A percentile compares a stretch with the other conserved stretches of the same genome.
Evolutionary conservation across 2,888 invertebrate species (phyloP).

Genomic region (Dolichomitus sp.): DNA sequence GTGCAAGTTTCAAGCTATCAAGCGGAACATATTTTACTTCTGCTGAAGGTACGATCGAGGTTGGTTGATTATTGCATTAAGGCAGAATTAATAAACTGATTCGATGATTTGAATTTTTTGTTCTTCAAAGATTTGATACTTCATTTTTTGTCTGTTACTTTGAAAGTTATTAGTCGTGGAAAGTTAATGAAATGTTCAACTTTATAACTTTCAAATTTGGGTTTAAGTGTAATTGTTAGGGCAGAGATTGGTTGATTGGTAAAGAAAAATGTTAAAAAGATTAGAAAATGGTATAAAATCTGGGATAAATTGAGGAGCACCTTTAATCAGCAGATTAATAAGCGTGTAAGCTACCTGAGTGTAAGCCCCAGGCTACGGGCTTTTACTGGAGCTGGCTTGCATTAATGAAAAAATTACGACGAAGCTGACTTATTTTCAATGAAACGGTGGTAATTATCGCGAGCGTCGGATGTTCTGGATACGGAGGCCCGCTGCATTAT

Average conservation of each 20-base stretch:
- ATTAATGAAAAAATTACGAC: conserved; percentile 78
- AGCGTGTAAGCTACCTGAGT: not conserved
- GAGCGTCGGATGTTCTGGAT: conserved; percentile 20
- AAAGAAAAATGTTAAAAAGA: not conserved
- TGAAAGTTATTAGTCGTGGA: not conserved
- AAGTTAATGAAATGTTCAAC: not conserved
- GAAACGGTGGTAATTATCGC: conserved; percentile 77
- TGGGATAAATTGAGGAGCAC: not conserved
- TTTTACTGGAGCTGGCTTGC: not conserved
- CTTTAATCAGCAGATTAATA: conserved; percentile 2
- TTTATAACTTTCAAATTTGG: not conserved
- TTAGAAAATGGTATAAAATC: not conserved
- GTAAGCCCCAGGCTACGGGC: not conserved
- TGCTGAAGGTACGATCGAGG: no score
- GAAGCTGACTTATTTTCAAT: conserved; percentile 77
- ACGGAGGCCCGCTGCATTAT: conserved; percentile 71
- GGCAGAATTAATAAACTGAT: no score
- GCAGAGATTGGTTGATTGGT: not conserved
- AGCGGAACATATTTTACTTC: no score
- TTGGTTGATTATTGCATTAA: no score
- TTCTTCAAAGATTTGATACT: no score
- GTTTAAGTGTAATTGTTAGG: not conserved
- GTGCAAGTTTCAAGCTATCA: no score
- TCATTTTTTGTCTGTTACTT: no score
- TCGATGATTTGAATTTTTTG: no score